Evolutionary conservation across 1,140 invertebrate species (phyloP), one percentile per base, ranked within the genome.

Genomic region (Dolichoris vasculosae): DNA sequence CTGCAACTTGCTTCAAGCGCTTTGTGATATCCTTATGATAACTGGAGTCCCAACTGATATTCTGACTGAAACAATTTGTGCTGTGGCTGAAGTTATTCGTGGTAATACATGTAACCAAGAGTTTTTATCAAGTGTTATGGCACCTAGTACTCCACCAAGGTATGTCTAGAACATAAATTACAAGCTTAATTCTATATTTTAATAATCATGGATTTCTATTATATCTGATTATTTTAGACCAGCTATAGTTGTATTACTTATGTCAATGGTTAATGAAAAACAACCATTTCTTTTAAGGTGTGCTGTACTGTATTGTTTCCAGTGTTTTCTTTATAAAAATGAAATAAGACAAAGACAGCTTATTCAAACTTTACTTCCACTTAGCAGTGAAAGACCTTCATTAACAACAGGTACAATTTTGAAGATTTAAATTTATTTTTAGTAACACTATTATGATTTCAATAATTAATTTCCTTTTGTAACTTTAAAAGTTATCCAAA

Each of bases 231-330:
- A 86, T 90, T 89, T 55, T 88, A 96, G 96, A 76, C 97, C 99
- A 1, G 98, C 97, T 0, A 96, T 99, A 75, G 97, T 99, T 0
- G 97, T 99, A 67, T 94, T 99, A 15, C 92, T 99, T 20, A 98
- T 99, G 97, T 99, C 98, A 0, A 99, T 99, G 98, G 98, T 99
- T 4, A 99, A 99, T 92, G 99, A 99, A 90, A 99, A 99, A 91
- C 99, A 99, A 92, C 97, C 98, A 23, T 97, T 99, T 91, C 93
- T 95, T 15, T 92, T 99, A 79, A 95, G 98, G 80, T 99, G 98
- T 94, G 97, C 99, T 0, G 98, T 99, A 17, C 95, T 99, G 0
- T 99, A 99, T 91, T 99, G 98, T 91, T 99, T 99, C 91, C 96
- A 99, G 94, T 99, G 97, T 92, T 99, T 97, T 91, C 93, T 99